Percentiles rank a stretch among this genome's conserved stretches.
phyloP scores from a whole-genome alignment of 2,888 invertebrate genomes.

The Athalia cordata region DNA sequence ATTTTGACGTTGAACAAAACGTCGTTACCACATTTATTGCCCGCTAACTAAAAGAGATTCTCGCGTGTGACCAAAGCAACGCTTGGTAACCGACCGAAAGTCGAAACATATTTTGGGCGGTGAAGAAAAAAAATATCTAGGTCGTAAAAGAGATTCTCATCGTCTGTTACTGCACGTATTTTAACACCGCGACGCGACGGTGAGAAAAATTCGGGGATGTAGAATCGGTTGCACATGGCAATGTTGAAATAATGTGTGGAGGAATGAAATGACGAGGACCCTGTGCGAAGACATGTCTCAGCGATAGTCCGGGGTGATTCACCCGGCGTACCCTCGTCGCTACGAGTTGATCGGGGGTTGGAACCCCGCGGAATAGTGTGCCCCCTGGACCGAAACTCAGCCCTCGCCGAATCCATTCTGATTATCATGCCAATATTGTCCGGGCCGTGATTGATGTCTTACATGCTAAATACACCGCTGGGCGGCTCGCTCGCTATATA shows the following conservation, averaged over 20 bases:
- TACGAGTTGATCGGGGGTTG: slow-evolving; percentile 27
- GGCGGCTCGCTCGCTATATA: slow-evolving; percentile 31
- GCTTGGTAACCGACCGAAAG: not conserved
- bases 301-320: slow-evolving; percentile 40
- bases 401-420: slow-evolving; percentile 60
- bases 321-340: slow-evolving; percentile 28
- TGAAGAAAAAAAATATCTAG: no score
- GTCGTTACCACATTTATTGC: no score
- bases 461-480: slow-evolving; percentile 55
- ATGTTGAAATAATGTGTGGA: slow-evolving; percentile 4
- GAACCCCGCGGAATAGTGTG: not conserved
- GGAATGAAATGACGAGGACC: slow-evolving; percentile 27
- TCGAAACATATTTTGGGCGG: no score
- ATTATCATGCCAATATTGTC: slow-evolving; percentile 69
- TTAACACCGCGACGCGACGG: no score
- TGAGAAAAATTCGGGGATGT: slow-evolving; percentile 4
- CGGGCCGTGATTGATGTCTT: slow-evolving; percentile 64
- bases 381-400: slow-evolving; percentile 42
- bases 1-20: not conserved
- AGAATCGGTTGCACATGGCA: slow-evolving; percentile 12
- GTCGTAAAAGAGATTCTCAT: no score
- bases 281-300: slow-evolving; percentile 5
- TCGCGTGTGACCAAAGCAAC: not conserved
- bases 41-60: not conserved
- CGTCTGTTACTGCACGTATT: no score